Evolutionary conservation across 2,888 invertebrate species (phyloP).

Genomic region (Caenorhabditis panamensis): DNA sequence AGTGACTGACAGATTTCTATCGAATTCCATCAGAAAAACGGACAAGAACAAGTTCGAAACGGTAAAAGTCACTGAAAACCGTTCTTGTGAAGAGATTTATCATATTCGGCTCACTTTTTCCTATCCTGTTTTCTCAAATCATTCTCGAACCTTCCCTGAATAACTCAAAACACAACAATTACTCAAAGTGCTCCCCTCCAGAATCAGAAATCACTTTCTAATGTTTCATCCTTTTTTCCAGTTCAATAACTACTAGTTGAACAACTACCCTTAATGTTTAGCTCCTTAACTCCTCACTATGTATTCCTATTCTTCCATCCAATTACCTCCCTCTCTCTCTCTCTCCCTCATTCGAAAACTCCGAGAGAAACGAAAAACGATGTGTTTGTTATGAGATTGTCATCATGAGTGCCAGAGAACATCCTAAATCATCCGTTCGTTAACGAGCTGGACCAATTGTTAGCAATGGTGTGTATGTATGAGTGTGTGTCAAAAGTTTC

Average conservation of each 20-base stretch:
- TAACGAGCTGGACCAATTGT: constrained; percentile 46
- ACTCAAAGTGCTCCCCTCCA: neutral
- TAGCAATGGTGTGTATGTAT: neutral
- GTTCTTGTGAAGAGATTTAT: neutral
- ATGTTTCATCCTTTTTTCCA: constrained; percentile 46
- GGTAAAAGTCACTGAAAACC: too few species aligned
- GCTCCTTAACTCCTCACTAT: too few species aligned
- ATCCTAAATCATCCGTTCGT: constrained; percentile 45
- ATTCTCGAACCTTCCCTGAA: too few species aligned
- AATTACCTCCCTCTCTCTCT: too few species aligned
- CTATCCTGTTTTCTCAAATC: too few species aligned
- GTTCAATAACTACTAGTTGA: constrained; percentile 28
- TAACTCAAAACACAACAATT: too few species aligned
- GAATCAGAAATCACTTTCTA: constrained; percentile 33
- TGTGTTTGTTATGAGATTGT: constrained; percentile 50
- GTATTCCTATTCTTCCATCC: too few species aligned
- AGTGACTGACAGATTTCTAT: too few species aligned
- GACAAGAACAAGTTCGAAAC: too few species aligned
- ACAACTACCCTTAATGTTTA: too few species aligned
- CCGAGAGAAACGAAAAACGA: constrained; percentile 9
- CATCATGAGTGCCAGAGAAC: constrained; percentile 27
- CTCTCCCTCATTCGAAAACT: constrained; percentile 17
- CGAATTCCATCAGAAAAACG: too few species aligned
- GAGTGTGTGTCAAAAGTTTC: constrained; percentile 32
- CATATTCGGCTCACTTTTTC: too few species aligned